Conservation (phyloP, 2,797 vertebrate species). For the Psittacula echo region DNA sequence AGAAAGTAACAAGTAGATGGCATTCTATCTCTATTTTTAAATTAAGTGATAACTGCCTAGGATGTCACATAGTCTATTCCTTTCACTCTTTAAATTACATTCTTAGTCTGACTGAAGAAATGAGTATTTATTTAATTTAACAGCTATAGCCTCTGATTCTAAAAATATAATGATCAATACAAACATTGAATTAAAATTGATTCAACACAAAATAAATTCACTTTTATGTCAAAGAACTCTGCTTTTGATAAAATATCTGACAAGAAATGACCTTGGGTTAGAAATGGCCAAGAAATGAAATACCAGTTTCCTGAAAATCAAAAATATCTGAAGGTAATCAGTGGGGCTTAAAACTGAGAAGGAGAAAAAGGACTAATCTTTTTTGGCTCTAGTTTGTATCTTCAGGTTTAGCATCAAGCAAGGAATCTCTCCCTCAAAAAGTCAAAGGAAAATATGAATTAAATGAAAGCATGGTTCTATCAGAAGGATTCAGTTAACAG, state of each 20-base stretch:
- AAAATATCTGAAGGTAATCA: not conserved
- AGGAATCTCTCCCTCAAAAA: not conserved
- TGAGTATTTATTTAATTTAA: constrained; percentile 31
- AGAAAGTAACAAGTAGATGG: constrained; percentile 80
- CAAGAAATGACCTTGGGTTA: not conserved
- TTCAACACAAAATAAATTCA: constrained; percentile 16
- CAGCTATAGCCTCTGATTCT: not conserved
- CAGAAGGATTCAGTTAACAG: not conserved
- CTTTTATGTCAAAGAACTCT: not conserved
- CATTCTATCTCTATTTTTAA: constrained; percentile 78
- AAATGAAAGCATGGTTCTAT: not conserved
- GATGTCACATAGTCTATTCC: not conserved
- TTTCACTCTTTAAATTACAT: not conserved
- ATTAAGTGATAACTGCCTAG: not conserved
- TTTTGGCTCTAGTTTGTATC: not conserved
- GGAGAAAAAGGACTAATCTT: not conserved
- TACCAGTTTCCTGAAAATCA: not conserved
- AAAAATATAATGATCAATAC: constrained; percentile 31
- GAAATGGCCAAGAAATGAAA: not conserved
- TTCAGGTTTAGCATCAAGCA: not conserved
- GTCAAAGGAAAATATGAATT: not conserved
- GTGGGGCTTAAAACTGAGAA: not conserved
- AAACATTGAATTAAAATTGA: constrained; percentile 7
- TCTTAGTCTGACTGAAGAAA: constrained; percentile 31
- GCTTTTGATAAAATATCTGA: constrained; percentile 21